These are phyloP conservation scores for Gallinago stenura DNA, from an alignment of 2,797 vertebrate species.

Conservation along the genomic window DNA sequence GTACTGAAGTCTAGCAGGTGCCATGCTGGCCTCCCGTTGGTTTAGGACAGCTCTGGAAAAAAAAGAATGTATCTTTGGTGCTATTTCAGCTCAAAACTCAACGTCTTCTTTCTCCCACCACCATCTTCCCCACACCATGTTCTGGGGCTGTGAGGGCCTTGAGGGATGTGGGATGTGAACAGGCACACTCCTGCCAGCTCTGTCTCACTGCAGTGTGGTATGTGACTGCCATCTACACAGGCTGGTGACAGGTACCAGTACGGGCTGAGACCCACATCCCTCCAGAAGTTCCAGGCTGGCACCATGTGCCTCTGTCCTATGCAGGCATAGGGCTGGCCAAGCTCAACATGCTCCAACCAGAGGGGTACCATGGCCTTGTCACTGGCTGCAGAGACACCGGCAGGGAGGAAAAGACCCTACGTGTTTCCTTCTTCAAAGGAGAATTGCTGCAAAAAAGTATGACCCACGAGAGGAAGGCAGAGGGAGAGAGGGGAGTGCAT, in stretches of 20 bases:
- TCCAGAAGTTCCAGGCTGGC: not conserved
- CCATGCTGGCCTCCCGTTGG: not conserved
- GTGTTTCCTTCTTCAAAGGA: not conserved
- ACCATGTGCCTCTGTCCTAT: not conserved
- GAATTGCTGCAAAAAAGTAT: not conserved
- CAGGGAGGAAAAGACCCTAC: not conserved
- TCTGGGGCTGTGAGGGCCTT: not conserved
- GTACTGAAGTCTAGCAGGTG: not conserved
- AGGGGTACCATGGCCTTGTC: not conserved
- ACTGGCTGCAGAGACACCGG: not conserved
- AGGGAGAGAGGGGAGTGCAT: not conserved
- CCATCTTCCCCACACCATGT: not conserved
- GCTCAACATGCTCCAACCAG: not conserved
- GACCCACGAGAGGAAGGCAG: rapidly evolving
- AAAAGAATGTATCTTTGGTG: not conserved
- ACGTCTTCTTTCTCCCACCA: not conserved
- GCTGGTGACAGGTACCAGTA: not conserved
- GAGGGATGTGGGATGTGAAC: not conserved
- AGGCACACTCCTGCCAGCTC: rapidly evolving
- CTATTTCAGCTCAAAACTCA: not conserved
- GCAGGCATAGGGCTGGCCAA: not conserved
- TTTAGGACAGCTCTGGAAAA: not conserved
- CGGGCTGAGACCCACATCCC: rapidly evolving
- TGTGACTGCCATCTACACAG: rapidly evolving
- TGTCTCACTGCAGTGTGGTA: rapidly evolving